Base-by-base conservation (phyloP, 1,140 invertebrate genomes). In the Atta texana region DNA sequence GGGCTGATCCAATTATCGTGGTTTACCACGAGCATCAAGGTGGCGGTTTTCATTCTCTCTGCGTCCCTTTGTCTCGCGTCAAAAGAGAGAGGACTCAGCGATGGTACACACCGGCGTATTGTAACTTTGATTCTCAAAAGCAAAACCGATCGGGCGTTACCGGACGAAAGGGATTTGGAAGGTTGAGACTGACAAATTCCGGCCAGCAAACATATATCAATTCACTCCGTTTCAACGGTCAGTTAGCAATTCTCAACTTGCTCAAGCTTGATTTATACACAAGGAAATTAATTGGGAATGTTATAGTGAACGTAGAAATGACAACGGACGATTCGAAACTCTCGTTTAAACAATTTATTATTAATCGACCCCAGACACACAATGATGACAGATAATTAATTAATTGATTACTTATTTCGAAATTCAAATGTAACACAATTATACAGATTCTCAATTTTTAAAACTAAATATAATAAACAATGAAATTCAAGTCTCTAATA, bases 1-100 rank as follows among this genome's bases (percentile, higher is more conserved):
- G 88, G 51, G 71, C 21, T 89, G 89, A 90, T 90, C 85, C 84
- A 90, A 90, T 89, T 89, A 89, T 89, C 85, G 89, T 75, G 88
- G 89, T 87, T 78, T 51, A 61, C 88, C 89, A 31, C 85, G 88
- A 89, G 69, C 80, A 55, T 77, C 69, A 86, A 88, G 87, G 71
- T 61, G 34, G 18, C 34, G 69, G 71, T 72, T 75, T 75, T 24
- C 57, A 81, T 81, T 81, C 77, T 71, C 77, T 71, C 64, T 69
- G 49, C 21, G 14, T 31, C 31, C 49, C 64, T 81, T 61, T 81
- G 77, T 71, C 64, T 71, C 31, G 10, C 16, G 87, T 86, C 51
- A 74, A 82, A 87, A 68, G 55, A 84, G 69, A 59, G 74, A 77
- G 24, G 16, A 34, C 39, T 5, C 12, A 18, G n/a, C 53, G 71